phyloP scores from a whole-genome alignment of 2,113 vertebrate species.

The Morone saxatilis region DNA sequence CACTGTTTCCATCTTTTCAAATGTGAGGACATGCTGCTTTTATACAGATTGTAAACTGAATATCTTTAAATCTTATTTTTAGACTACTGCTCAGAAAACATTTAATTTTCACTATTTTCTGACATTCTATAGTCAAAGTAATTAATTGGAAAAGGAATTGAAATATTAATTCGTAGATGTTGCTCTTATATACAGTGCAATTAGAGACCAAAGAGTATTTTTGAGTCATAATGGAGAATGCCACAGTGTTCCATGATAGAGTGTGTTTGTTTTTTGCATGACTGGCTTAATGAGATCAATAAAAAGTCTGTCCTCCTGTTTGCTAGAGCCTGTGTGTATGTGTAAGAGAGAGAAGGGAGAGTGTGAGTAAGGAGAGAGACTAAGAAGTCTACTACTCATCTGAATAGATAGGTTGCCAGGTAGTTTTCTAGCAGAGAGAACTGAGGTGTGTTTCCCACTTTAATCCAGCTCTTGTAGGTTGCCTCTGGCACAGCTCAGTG shows the following conservation, averaged over 20 bases:
- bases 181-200: not conserved
- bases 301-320: not conserved
- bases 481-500: not conserved
- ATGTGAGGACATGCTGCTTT: not conserved
- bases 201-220: not conserved
- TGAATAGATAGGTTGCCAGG: not conserved
- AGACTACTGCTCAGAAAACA: not conserved
- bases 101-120: not conserved
- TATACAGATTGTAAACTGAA: not conserved
- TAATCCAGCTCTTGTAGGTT: not conserved
- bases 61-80: not conserved
- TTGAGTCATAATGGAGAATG: not conserved
- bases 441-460: not conserved
- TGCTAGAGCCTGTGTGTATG: not conserved
- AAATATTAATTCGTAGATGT: no score
- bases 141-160: no score
- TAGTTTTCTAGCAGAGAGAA: not conserved
- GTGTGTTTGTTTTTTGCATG: not conserved
- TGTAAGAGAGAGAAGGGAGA: not conserved
- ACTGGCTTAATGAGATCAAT: not conserved
- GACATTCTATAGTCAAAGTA: not conserved
- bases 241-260: not conserved
- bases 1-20: not conserved
- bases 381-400: not conserved
- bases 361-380: not conserved